Percentiles rank a stretch among this genome's conserved stretches.
These are phyloP conservation scores for Taphrorychus bicolor DNA, from an alignment of 2,888 invertebrate species.

Conservation along the genomic window DNA sequence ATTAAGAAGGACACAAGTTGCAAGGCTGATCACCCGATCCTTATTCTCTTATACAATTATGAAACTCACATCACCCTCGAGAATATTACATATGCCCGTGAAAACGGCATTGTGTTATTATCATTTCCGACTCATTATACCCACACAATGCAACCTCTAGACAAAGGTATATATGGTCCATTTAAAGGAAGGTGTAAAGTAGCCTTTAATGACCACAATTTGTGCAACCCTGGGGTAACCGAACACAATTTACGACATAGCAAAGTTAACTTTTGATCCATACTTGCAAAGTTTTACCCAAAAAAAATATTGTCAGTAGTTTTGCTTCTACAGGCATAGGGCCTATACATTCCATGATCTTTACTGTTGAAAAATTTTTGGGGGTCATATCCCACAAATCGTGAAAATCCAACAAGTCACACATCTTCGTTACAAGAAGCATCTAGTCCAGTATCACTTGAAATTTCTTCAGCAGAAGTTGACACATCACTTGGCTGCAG, in stretches of 20 bases:
- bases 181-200: slow-evolving; percentile 42
- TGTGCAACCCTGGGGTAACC: slow-evolving; percentile 42
- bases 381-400: too few relatives aligned
- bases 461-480: too few relatives aligned
- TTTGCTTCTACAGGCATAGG: slow-evolving; percentile 11
- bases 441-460: too few relatives aligned
- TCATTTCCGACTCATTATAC: not conserved
- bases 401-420: too few relatives aligned
- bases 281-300: slow-evolving; percentile 36
- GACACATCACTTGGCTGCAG: too few relatives aligned
- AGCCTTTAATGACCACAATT: slow-evolving; percentile 45
- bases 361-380: too few relatives aligned
- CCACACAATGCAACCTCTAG: not conserved
- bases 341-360: slow-evolving; percentile 13
- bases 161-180: not conserved
- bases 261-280: slow-evolving; percentile 40
- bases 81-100: not conserved
- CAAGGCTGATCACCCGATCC: too few relatives aligned
- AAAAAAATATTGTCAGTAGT: slow-evolving; percentile 16
- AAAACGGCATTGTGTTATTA: not conserved
- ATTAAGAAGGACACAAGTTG: too few relatives aligned
- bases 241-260: slow-evolving; percentile 46
- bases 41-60: too few relatives aligned
- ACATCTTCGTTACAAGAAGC: too few relatives aligned
- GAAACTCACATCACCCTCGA: too few relatives aligned